Base-by-base conservation (phyloP, 2,113 vertebrate genomes). In the Sitta europaea region DNA sequence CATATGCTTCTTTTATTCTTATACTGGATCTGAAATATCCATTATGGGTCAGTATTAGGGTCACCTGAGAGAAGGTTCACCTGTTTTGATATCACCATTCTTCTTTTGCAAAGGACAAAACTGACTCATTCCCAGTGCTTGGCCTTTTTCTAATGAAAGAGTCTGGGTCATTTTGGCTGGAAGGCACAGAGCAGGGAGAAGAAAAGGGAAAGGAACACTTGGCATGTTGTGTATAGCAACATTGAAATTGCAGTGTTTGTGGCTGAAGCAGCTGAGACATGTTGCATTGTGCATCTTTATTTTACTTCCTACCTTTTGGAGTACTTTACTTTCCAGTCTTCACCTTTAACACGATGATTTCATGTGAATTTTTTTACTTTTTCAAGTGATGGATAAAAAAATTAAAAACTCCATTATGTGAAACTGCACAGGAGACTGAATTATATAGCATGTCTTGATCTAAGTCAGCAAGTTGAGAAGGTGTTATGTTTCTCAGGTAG, bases 81-180 rank as follows among this genome's bases (percentile, higher is more conserved):
- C 17, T 24, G 11, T 19, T 74, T 74, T 45, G 31, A 8, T 57
- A 15, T 10, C 6, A 29, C 16, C 4, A 9, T 36, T 80, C 9
- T 45, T 88, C 29, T 73, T 73, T 85, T 78, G 28, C 40, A 33
- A n/a, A 70, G 58, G 55, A 81, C 10, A 74, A 63, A 75, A 58
- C 8, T 0, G 1, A 68, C 3, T 12, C 10, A 15, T 47, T 76
- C 12, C 6, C 9, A 42, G 43, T 1, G 2, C 5, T 67, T 59
- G 43, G 13, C 14, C 27, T 92, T 92, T 74, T 88, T 43, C 40
- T 48, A 4, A 35, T n/a, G n/a, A 59, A 15, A 53, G 24, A 17
- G 1, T n/a, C 6, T 27, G 28, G 22, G 45, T 43, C 24, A 33
- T 55, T 84, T 80, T 16, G 36, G 2, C 33, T 73, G 42, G 55